A percentile compares a stretch with the other conserved stretches of the same genome.
Evolutionary conservation across 2,888 invertebrate species (phyloP).

Genomic region (Disparrhopalites patrizii): DNA sequence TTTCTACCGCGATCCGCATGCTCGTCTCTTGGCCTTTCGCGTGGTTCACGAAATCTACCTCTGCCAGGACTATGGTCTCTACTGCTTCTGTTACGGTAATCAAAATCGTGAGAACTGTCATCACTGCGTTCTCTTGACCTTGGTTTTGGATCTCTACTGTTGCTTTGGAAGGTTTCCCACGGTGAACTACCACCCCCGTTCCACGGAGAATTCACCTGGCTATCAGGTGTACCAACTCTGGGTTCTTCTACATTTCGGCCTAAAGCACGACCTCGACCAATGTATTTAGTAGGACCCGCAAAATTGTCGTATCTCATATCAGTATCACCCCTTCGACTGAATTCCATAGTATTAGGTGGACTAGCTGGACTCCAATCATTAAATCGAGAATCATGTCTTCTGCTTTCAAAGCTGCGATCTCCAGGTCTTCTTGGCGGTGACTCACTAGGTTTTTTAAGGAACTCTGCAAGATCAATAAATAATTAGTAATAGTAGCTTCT

Average conservation of each 20-base stretch:
- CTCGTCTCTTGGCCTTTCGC: background rate
- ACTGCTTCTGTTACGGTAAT: background rate
- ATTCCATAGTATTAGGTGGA: background rate
- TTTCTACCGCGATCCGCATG: constrained; percentile 3
- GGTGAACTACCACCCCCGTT: background rate
- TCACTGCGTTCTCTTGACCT: constrained; percentile 2
- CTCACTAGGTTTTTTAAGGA: background rate
- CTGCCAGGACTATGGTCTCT: background rate
- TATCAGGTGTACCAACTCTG: background rate
- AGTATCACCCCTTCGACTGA: constrained; percentile 20
- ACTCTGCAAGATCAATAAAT: background rate
- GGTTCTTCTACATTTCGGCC: background rate
- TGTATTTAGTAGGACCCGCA: background rate
- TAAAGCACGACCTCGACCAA: constrained; percentile 12
- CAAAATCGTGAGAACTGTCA: constrained; percentile 3
- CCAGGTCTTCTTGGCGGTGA: background rate
- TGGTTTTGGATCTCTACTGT: background rate
- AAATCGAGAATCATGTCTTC: background rate
- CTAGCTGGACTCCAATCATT: constrained; percentile 3
- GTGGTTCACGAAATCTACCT: background rate
- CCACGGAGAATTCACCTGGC: background rate
- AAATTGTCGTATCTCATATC: constrained; percentile 21
- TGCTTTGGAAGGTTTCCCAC: background rate
- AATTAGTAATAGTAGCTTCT: background rate
- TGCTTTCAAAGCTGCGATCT: background rate